phyloP scores from a whole-genome alignment of 92 coral and sea anemone species.

The Montipora capitata region DNA sequence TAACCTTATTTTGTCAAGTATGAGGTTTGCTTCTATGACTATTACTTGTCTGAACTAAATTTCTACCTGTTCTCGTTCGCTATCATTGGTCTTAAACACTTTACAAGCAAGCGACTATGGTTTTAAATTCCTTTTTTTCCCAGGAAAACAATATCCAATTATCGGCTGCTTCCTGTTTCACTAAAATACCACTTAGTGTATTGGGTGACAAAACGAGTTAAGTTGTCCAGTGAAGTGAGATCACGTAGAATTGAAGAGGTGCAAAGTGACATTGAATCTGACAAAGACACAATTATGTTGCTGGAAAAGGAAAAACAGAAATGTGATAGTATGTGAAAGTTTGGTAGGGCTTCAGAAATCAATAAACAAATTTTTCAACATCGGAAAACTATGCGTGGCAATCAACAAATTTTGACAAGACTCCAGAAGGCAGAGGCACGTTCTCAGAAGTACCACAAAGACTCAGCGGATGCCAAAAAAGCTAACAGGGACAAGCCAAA shows the following conservation, averaged over 20 bases:
- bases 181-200: constrained; percentile 1
- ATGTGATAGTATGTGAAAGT: constrained; percentile 54
- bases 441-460: constrained; percentile 58
- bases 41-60: constrained; percentile 35
- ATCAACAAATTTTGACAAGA: constrained; percentile 54
- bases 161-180: background rate
- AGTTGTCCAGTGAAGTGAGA: constrained; percentile 26
- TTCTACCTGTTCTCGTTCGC: constrained; percentile 25
- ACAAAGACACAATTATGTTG: constrained; percentile 54
- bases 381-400: constrained; percentile 51
- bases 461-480: constrained; percentile 51
- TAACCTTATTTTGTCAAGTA: no score
- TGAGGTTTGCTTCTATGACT: no score
- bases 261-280: constrained; percentile 55
- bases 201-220: constrained; percentile 25
- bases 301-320: constrained; percentile 55
- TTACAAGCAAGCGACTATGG: background rate
- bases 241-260: constrained; percentile 33
- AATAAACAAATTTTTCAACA: constrained; percentile 46
- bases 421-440: constrained; percentile 56
- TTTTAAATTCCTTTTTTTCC: background rate
- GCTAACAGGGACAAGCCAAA: constrained; percentile 48
- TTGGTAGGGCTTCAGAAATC: constrained; percentile 58
- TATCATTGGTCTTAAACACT: background rate
- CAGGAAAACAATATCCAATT: background rate